These are phyloP conservation scores for Phaedon cochleariae DNA, from an alignment of 2,888 invertebrate genomes.

Conservation along the genomic window DNA sequence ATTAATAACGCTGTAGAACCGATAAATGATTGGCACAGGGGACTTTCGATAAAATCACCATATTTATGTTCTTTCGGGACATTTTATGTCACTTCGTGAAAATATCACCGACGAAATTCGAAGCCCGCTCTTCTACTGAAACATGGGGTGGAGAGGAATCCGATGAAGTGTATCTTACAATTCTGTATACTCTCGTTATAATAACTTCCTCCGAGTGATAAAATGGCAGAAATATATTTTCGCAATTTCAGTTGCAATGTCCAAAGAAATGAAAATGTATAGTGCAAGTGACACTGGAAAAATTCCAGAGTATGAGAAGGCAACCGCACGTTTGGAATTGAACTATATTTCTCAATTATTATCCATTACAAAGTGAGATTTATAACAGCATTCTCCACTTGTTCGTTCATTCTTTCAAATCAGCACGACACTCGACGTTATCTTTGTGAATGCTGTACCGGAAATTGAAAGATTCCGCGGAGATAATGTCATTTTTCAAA, in stretches of 20 bases:
- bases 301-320: background rate
- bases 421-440: slow-evolving; percentile 1
- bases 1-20: too few relatives aligned
- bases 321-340: slow-evolving; percentile 17
- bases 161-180: too few relatives aligned
- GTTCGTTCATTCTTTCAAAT: slow-evolving; percentile 12
- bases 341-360: slow-evolving; percentile 31
- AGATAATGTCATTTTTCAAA: background rate
- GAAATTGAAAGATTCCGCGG: background rate
- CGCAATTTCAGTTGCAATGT: background rate
- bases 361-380: slow-evolving; percentile 25
- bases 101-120: too few relatives aligned
- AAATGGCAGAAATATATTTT: too few relatives aligned
- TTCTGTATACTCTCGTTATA: too few relatives aligned
- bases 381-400: slow-evolving; percentile 20
- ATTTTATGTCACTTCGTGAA: too few relatives aligned
- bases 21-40: too few relatives aligned
- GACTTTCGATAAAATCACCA: too few relatives aligned
- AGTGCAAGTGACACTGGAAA: background rate
- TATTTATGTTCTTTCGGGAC: too few relatives aligned
- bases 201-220: too few relatives aligned
- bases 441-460: background rate
- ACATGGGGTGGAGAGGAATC: too few relatives aligned
- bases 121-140: too few relatives aligned
- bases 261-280: background rate